Evolutionary conservation across 2,797 vertebrate species (phyloP).

Genomic region (Siniperca scherzeri): DNA sequence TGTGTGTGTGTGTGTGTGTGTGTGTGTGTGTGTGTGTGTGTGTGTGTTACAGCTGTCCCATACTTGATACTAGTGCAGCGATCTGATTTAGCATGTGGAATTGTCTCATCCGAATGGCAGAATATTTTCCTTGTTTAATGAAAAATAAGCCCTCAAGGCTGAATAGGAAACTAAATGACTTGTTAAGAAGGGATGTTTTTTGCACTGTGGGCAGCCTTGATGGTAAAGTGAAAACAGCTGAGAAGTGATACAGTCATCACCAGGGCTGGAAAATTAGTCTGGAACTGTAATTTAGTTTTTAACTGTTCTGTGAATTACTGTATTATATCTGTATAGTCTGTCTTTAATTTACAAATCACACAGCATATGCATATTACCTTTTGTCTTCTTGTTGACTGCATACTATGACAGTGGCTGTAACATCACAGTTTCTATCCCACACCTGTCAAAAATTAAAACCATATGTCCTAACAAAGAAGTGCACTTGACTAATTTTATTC

Average conservation of each 20-base stretch:
- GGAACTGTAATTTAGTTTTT: constrained; percentile 26
- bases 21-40: neutral
- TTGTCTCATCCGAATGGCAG: constrained; percentile 42
- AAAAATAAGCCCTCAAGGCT: constrained; percentile 58
- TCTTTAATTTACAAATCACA: constrained; percentile 3
- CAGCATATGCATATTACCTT: neutral
- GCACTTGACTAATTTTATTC: neutral
- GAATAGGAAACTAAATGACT: constrained; percentile 55
- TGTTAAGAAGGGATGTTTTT: constrained; percentile 31
- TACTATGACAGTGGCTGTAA: constrained; percentile 1
- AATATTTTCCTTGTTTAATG: constrained; percentile 58
- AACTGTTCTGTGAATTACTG: constrained; percentile 13
- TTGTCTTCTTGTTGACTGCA: neutral
- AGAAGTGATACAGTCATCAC: constrained; percentile 51
- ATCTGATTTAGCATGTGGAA: constrained; percentile 41
- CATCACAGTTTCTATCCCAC: constrained; percentile 5
- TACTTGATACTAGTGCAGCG: neutral
- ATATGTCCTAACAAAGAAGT: constrained; percentile 14
- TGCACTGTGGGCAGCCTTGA: constrained; percentile 38
- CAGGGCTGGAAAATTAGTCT: constrained; percentile 46
- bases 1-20: neutral
- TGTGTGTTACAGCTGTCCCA: constrained; percentile 14
- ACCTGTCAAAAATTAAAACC: constrained; percentile 22
- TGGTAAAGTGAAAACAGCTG: constrained; percentile 64
- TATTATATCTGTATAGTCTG: constrained; percentile 11